Percentiles rank a stretch among this genome's conserved stretches.
Conservation (phyloP, 1,140 invertebrate genomes). For the Callitettix versicolor region DNA sequence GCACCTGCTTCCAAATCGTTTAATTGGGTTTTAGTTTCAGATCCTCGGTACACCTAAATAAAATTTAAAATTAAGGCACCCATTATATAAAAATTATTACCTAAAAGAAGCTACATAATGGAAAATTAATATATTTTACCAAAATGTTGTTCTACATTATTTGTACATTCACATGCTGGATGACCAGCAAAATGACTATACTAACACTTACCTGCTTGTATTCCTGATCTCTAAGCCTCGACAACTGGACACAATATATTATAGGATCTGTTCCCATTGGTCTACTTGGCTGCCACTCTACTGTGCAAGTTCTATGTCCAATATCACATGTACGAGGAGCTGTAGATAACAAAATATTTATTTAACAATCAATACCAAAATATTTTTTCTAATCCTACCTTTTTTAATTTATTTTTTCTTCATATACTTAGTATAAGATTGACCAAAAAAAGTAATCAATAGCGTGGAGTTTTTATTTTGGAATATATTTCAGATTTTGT, state of each 20-base stretch:
- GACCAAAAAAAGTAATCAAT: neutral
- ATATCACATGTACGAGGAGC: constrained; percentile 40
- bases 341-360: neutral
- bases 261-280: constrained; percentile 46
- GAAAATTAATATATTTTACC: neutral
- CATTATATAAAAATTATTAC: neutral
- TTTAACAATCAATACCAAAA: no score
- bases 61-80: constrained; percentile 3
- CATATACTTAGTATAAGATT: neutral
- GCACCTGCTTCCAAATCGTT: constrained; percentile 54
- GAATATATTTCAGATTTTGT: no score
- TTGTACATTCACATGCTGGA: neutral
- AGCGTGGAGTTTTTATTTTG: no score
- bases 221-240: constrained; percentile 45
- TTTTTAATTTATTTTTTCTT: no score
- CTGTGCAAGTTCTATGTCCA: constrained; percentile 32
- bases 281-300: constrained; percentile 44
- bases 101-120: neutral
- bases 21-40: constrained; percentile 49
- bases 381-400: no score
- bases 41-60: constrained; percentile 56
- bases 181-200: neutral
- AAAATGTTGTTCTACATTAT: neutral
- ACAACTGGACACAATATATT: constrained; percentile 53
- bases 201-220: constrained; percentile 43